phyloP scores from a whole-genome alignment of 2,888 invertebrate species.

The Oxystoma pomonae region DNA sequence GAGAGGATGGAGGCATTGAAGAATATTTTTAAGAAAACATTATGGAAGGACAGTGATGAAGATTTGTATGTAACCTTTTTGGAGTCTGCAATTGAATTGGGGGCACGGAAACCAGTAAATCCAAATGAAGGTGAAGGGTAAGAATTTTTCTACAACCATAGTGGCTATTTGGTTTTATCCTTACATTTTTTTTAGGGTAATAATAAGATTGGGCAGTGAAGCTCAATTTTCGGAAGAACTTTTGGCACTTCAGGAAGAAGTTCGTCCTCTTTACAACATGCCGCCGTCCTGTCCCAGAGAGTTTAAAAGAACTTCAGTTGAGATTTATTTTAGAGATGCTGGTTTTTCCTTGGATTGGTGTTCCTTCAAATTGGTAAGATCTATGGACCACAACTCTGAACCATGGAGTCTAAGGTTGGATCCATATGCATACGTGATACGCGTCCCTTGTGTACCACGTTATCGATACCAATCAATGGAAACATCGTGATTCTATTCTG shows the following conservation, averaged over 20 bases:
- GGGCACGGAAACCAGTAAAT: slow-evolving; percentile 75
- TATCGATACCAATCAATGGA: too few relatives aligned
- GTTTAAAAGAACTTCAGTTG: slow-evolving; percentile 82
- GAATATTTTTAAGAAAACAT: slow-evolving; percentile 69
- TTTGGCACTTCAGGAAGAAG: slow-evolving; percentile 70
- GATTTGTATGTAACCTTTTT: slow-evolving; percentile 80
- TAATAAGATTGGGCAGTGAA: slow-evolving; percentile 76
- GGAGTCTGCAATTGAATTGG: slow-evolving; percentile 79
- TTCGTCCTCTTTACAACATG: slow-evolving; percentile 73
- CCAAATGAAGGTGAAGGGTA: slow-evolving; percentile 87
- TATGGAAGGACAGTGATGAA: slow-evolving; percentile 73
- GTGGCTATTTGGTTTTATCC: background rate
- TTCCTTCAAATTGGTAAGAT: slow-evolving; percentile 69
- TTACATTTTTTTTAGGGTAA: slow-evolving; percentile 55
- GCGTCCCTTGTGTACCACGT: too few relatives aligned
- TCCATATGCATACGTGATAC: too few relatives aligned
- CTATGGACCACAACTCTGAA: too few relatives aligned
- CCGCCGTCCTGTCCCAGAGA: slow-evolving; percentile 69
- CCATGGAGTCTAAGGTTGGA: too few relatives aligned
- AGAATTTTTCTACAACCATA: slow-evolving; percentile 20
- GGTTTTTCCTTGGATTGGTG: slow-evolving; percentile 87
- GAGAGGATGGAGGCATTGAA: slow-evolving; percentile 67
- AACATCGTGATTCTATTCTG: too few relatives aligned
- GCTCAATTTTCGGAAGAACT: slow-evolving; percentile 68
- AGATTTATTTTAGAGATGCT: slow-evolving; percentile 74